A percentile compares a stretch with the other conserved stretches of the same genome.
Evolutionary conservation across 1,140 invertebrate genomes (phyloP).

Genomic region (Oryctes rhinoceros): DNA sequence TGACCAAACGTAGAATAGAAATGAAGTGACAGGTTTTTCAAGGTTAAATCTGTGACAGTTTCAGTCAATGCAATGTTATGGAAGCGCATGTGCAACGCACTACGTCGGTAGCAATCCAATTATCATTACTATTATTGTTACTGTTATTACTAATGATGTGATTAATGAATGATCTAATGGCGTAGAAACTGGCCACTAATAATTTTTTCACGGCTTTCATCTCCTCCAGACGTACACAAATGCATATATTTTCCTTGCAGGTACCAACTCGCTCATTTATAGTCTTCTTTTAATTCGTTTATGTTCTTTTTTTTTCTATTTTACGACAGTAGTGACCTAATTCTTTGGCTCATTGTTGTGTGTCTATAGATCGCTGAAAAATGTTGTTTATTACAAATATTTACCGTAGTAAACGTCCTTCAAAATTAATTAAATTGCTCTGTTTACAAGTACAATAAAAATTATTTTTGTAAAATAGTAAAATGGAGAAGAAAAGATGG

Average conservation of each 20-base stretch:
- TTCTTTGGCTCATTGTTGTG: not conserved
- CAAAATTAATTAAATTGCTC: no score
- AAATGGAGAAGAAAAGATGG: no score
- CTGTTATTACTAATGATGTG: conserved; percentile 9
- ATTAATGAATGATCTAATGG: not conserved
- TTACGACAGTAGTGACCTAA: not conserved
- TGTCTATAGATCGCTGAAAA: no score
- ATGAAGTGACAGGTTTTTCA: not conserved
- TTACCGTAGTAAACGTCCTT: no score
- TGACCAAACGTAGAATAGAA: not conserved
- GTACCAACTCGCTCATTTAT: not conserved
- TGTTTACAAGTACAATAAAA: no score
- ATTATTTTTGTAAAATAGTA: no score
- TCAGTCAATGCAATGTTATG: not conserved
- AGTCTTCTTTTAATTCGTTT: not conserved
- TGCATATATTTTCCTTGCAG: not conserved
- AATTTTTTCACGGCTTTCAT: not conserved
- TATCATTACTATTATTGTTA: conserved; percentile 6
- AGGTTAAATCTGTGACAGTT: conserved; percentile 3
- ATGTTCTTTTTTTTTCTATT: not conserved
- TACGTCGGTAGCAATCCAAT: not conserved
- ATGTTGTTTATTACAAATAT: no score
- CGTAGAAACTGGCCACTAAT: not conserved
- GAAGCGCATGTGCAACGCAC: not conserved
- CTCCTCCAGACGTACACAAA: not conserved